A percentile compares a stretch with the other conserved stretches of the same genome.
Conservation (phyloP, 2,888 invertebrate species). For the Plagodis dolabraria region DNA sequence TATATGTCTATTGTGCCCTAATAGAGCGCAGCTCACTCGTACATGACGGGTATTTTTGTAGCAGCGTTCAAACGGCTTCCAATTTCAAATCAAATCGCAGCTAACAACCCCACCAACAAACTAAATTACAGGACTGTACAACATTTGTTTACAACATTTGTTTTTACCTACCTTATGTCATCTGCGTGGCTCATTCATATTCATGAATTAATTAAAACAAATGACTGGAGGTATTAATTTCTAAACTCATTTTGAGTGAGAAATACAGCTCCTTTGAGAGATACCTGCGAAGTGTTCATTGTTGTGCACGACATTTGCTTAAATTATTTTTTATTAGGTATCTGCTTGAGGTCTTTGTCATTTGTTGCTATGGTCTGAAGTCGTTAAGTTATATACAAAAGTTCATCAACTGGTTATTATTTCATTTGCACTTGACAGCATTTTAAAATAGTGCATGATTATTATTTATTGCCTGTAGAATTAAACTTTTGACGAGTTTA, state of each 20-base stretch:
- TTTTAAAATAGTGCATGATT: too few relatives aligned
- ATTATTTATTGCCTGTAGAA: too few relatives aligned
- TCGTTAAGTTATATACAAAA: too few relatives aligned
- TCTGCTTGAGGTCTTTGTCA: constrained; percentile 21
- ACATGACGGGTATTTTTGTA: too few relatives aligned
- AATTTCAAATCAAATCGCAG: not conserved
- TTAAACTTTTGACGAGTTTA: too few relatives aligned
- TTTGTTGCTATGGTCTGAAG: constrained; percentile 1
- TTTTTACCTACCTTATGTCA: constrained; percentile 56
- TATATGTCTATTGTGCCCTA: too few relatives aligned
- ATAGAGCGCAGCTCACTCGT: too few relatives aligned
- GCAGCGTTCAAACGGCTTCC: too few relatives aligned
- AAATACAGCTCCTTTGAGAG: constrained; percentile 53
- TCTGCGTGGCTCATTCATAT: constrained; percentile 63
- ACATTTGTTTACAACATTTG: too few relatives aligned
- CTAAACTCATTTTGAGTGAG: constrained; percentile 61
- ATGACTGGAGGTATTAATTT: constrained; percentile 68
- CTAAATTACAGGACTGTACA: constrained; percentile 41
- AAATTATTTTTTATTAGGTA: constrained; percentile 34
- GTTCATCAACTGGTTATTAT: too few relatives aligned
- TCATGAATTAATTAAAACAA: constrained; percentile 73
- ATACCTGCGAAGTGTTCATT: constrained; percentile 34
- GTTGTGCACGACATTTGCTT: constrained; percentile 28
- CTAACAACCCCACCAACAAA: constrained; percentile 32
- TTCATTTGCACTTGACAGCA: too few relatives aligned